Evolutionary conservation across 2,113 vertebrate genomes (phyloP).

Genomic region (Chlorodrepanis virens): DNA sequence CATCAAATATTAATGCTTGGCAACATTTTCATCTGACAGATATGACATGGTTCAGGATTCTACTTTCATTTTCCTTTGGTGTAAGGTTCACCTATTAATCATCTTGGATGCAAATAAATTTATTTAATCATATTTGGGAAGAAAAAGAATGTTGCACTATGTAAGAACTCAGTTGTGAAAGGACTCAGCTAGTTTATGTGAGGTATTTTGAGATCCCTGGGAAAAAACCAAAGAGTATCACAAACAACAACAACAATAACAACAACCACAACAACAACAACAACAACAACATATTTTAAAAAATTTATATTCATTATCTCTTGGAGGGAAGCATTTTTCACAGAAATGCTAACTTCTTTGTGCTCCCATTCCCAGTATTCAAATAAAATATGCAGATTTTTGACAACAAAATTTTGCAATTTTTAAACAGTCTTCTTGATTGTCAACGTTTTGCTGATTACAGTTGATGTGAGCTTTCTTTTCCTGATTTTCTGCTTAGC

Average conservation of each 20-base stretch:
- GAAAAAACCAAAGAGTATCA: background rate
- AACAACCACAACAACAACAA: background rate
- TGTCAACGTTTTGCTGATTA: background rate
- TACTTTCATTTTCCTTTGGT: background rate
- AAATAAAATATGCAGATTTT: background rate
- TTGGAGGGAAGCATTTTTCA: background rate
- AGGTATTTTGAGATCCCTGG: background rate
- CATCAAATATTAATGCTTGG: background rate
- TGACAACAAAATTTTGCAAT: background rate
- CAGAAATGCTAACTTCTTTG: background rate
- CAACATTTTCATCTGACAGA: background rate
- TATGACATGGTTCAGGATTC: background rate
- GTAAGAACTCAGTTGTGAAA: background rate
- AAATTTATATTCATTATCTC: background rate
- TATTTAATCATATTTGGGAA: background rate
- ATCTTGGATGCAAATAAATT: background rate
- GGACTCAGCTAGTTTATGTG: background rate
- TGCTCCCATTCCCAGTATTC: background rate
- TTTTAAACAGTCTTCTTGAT: background rate
- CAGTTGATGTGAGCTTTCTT: background rate
- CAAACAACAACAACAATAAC: background rate
- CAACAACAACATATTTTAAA: accelerated
- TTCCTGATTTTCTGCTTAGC: background rate
- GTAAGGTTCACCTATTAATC: background rate
- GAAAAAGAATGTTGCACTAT: background rate